Base-by-base conservation (phyloP, 1,140 invertebrate genomes). In the Glomeris maerens region DNA sequence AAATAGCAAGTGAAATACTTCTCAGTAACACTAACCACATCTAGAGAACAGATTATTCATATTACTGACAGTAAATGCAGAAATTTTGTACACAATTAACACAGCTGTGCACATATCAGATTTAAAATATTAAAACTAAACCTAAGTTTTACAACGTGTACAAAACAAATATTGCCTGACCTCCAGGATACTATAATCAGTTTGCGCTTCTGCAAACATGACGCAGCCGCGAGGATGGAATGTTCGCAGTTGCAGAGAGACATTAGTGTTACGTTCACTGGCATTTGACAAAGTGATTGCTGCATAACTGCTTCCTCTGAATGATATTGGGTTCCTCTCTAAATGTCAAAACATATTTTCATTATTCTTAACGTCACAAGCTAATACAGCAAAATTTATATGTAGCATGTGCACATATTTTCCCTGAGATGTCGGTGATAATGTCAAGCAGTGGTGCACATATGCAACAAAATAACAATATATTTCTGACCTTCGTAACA, bases 131-230 rank as follows among this genome's bases (percentile, higher is more conserved):
- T n/a, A n/a, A n/a, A n/a, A n/a, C n/a, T n/a, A n/a, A n/a, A n/a
- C n/a, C n/a, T n/a, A n/a, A n/a, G n/a, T n/a, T n/a, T n/a, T n/a
- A n/a, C n/a, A n/a, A n/a, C n/a, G n/a, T n/a, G n/a, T n/a, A n/a
- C n/a, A n/a, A n/a, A n/a, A n/a, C n/a, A n/a, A n/a, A 1, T 17
- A 10, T 22, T 13, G 25, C 38, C 56, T 59, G 66, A 84, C 78
- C 71, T 94, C 89, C 28, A 95, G 69, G 38, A 90, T 79, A 55
- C 86, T 88, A 63, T 90, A 94, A 61, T 95, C 91, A 23, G 88
- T 73, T 58, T 80, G 78, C 0, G 89, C 90, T 26, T 80, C 76
- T 0, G 84, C 84, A 63, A 84, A 86, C 72, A 94, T 78, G 1
- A 97, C 62, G 51, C 81, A 88, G n/a, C 87, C 89, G 26, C 83